phyloP scores from a whole-genome alignment of 1,140 invertebrate genomes.

The Zaprionus africanus region DNA sequence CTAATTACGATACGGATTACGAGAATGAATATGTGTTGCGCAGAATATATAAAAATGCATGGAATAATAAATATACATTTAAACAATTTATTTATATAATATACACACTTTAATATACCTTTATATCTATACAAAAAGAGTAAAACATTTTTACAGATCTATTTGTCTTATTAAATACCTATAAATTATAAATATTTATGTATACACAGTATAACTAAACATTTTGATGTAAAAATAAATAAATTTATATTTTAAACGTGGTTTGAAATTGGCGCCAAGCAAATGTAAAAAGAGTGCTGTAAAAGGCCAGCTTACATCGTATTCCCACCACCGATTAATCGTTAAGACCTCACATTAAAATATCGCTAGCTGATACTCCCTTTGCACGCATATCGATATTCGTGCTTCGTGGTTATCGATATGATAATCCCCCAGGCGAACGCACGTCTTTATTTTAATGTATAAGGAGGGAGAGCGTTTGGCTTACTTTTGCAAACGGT shows the following conservation, averaged over 20 bases:
- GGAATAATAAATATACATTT: conserved; percentile 29
- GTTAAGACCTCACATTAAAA: neutral
- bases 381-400: conserved; percentile 8
- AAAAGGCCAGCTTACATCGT: neutral
- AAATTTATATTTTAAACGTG: neutral
- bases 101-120: conserved; percentile 14
- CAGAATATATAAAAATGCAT: conserved; percentile 34
- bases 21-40: conserved; percentile 37
- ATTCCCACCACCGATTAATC: conserved; percentile 5
- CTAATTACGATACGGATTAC: conserved; percentile 24
- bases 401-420: conserved; percentile 4
- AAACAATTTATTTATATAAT: conserved; percentile 4
- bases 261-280: neutral
- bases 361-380: neutral
- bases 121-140: conserved; percentile 23
- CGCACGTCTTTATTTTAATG: conserved; percentile 34
- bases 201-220: conserved; percentile 13
- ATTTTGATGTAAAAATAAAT: conserved; percentile 25
- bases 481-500: conserved; percentile 44
- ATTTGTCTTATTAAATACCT: conserved; percentile 10
- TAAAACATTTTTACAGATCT: conserved; percentile 22
- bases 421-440: conserved; percentile 1
- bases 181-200: conserved; percentile 23
- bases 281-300: neutral
- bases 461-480: conserved; percentile 54